Evolutionary conservation across 1,140 invertebrate species (phyloP).

Genomic region (Listronotus oregonensis): DNA sequence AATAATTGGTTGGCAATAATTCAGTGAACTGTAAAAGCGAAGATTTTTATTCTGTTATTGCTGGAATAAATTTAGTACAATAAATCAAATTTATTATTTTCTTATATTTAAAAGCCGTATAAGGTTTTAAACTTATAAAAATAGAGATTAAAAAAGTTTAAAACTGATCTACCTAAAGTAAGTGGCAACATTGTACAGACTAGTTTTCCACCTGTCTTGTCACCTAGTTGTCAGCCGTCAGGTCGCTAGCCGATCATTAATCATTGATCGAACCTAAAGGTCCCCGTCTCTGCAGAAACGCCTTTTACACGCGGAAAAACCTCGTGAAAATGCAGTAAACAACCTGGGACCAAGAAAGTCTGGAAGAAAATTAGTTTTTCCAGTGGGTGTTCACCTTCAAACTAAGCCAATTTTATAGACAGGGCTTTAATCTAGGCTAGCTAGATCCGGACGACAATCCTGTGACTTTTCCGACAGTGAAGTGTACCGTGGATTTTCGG

Average conservation of each 20-base stretch:
- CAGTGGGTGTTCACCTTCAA: background rate
- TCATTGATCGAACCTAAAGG: constrained; percentile 44
- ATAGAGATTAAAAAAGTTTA: background rate
- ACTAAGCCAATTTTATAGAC: background rate
- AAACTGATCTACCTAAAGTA: background rate
- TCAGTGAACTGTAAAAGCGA: no score
- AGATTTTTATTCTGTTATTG: no score
- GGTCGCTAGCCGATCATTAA: constrained; percentile 41
- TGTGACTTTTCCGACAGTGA: constrained; percentile 17
- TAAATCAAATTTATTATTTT: no score
- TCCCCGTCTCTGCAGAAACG: constrained; percentile 22
- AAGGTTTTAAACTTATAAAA: no score
- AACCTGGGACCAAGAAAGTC: constrained; percentile 1
- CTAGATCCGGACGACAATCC: constrained; percentile 15
- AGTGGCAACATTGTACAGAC: constrained; percentile 9
- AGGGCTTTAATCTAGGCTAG: constrained; percentile 11
- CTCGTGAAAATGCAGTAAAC: constrained; percentile 35
- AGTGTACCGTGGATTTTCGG: constrained; percentile 1
- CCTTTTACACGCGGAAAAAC: constrained; percentile 18
- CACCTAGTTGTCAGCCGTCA: constrained; percentile 37
- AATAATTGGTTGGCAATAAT: no score
- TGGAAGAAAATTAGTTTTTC: background rate
- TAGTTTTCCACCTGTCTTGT: constrained; percentile 44
- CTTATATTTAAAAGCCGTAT: no score
- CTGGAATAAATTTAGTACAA: no score